Conservation (phyloP, 2,888 invertebrate genomes). For the Luperina testacea region DNA sequence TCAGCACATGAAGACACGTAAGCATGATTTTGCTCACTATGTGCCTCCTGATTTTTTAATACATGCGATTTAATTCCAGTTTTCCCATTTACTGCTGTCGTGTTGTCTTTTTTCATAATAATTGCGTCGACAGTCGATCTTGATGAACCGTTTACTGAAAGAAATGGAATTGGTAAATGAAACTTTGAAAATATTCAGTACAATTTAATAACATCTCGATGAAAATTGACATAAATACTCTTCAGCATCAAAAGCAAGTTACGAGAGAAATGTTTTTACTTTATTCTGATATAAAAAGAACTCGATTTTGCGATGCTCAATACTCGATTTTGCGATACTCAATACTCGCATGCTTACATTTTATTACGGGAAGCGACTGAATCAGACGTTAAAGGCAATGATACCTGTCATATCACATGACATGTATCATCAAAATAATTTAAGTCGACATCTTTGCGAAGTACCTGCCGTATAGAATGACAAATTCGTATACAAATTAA, state of each 20-base stretch:
- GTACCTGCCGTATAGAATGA: conserved; percentile 30
- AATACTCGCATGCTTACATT: conserved; percentile 27
- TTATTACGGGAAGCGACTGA: conserved; percentile 31
- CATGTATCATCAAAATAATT: conserved; percentile 43
- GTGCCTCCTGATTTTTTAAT: conserved; percentile 18
- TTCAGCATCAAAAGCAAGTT: background rate
- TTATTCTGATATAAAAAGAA: conserved; percentile 12
- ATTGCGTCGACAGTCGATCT: background rate
- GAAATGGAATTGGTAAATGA: background rate
- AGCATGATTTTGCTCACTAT: conserved; percentile 11
- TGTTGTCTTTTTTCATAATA: background rate
- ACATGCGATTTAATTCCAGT: conserved; percentile 4
- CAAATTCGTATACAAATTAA: conserved; percentile 54
- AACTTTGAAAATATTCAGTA: background rate
- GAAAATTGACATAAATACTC: background rate
- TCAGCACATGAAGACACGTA: background rate
- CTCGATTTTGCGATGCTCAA: conserved; percentile 18
- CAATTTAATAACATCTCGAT: background rate
- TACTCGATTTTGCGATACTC: conserved; percentile 20
- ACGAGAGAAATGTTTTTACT: conserved; percentile 16
- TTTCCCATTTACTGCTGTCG: background rate
- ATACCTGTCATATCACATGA: conserved; percentile 30
- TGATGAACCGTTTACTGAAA: background rate
- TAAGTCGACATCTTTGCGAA: conserved; percentile 25
- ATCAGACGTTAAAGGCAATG: conserved; percentile 15